phyloP scores from a whole-genome alignment of 2,888 invertebrate genomes.

The Dryocosmus kuriphilus region DNA sequence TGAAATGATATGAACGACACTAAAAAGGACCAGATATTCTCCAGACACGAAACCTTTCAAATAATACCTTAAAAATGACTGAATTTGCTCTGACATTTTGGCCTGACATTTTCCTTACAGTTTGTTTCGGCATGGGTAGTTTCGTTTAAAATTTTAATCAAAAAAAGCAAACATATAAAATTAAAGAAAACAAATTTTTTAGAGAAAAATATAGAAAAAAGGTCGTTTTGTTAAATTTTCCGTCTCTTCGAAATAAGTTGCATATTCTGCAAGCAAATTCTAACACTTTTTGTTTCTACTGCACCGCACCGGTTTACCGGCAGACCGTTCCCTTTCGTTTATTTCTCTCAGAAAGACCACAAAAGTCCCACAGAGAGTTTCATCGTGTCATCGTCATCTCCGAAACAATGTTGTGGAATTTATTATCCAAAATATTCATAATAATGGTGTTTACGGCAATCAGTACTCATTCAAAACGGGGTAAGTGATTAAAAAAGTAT shows the following conservation, averaged over 20 bases:
- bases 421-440: background rate
- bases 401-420: background rate
- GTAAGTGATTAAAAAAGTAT: background rate
- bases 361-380: background rate
- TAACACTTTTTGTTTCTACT: background rate
- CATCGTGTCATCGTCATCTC: background rate
- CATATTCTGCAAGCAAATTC: background rate
- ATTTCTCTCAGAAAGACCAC: background rate
- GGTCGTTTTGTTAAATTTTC: background rate
- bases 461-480: background rate
- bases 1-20: no score
- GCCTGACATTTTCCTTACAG: no score
- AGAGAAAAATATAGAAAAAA: background rate
- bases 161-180: background rate
- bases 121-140: no score
- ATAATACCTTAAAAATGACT: no score
- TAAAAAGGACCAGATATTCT: no score
- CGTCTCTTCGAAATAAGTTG: no score
- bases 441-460: background rate
- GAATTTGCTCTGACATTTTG: no score
- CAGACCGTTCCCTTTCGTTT: background rate
- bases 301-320: background rate
- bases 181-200: background rate
- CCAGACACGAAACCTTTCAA: no score
- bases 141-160: background rate